phyloP scores from a whole-genome alignment of 2,888 invertebrate species.

The Xestia rhomboidea region DNA sequence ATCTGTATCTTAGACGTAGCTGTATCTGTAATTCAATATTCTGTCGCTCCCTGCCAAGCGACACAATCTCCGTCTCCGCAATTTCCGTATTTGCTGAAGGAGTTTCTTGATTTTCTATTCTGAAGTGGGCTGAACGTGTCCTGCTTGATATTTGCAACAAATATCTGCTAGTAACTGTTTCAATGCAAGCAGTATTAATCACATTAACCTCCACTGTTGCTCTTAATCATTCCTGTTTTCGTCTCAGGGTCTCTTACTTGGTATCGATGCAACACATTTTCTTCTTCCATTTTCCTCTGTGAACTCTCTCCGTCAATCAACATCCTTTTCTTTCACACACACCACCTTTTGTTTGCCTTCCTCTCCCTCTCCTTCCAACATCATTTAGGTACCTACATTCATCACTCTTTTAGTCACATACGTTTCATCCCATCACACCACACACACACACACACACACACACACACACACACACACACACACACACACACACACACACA shows the following conservation, averaged over 20 bases:
- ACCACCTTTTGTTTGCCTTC: not conserved
- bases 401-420: not conserved
- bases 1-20: not conserved
- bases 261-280: not conserved
- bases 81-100: slow-evolving; percentile 43
- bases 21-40: slow-evolving; percentile 4
- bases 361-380: not conserved
- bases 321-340: not conserved
- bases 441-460: no score
- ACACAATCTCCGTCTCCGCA: slow-evolving; percentile 39
- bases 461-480: no score
- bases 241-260: not conserved
- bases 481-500: no score
- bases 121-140: not conserved
- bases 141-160: not conserved
- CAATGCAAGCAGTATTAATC: not conserved
- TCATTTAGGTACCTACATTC: not conserved
- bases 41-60: not conserved
- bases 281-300: not conserved
- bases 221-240: not conserved
- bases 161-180: not conserved
- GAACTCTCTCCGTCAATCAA: no score
- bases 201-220: not conserved
- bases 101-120: slow-evolving; percentile 22
- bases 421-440: not conserved